These are phyloP conservation scores for Sebastes wilsoni DNA, from an alignment of 2,797 vertebrate species.

Conservation along the genomic window DNA sequence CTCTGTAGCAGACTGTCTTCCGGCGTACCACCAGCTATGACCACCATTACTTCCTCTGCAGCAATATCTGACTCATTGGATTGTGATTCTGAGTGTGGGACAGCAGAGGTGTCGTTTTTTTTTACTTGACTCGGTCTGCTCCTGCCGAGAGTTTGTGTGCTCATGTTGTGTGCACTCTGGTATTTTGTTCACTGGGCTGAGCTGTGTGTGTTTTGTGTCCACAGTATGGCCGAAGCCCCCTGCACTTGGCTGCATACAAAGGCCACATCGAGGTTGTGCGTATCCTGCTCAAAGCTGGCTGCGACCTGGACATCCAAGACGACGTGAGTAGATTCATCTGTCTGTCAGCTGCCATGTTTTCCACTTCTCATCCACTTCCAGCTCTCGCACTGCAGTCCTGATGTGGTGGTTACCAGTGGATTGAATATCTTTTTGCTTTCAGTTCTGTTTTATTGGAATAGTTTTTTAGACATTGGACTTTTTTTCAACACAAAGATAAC, in stretches of 20 bases:
- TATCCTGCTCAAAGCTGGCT: constrained; percentile 94
- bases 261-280: constrained; percentile 92
- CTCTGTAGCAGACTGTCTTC: constrained; percentile 25
- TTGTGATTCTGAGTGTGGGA: background rate
- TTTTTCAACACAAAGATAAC: constrained; percentile 38
- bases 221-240: constrained; percentile 93
- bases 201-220: constrained; percentile 60
- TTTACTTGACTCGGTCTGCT: background rate
- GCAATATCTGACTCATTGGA: background rate
- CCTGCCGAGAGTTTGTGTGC: background rate
- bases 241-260: constrained; percentile 95
- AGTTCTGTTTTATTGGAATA: background rate
- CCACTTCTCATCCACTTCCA: background rate
- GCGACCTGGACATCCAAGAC: constrained; percentile 95
- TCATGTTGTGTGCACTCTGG: background rate
- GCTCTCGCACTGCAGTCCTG: background rate
- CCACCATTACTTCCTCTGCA: background rate
- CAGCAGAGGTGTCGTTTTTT: background rate
- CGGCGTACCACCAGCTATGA: constrained; percentile 5
- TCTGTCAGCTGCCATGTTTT: background rate
- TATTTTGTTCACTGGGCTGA: background rate
- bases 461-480: background rate
- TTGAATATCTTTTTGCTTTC: constrained; percentile 7
- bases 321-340: constrained; percentile 87
- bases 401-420: background rate